Evolutionary conservation across 2,113 vertebrate species (phyloP).

Genomic region (Lontra canadensis): DNA sequence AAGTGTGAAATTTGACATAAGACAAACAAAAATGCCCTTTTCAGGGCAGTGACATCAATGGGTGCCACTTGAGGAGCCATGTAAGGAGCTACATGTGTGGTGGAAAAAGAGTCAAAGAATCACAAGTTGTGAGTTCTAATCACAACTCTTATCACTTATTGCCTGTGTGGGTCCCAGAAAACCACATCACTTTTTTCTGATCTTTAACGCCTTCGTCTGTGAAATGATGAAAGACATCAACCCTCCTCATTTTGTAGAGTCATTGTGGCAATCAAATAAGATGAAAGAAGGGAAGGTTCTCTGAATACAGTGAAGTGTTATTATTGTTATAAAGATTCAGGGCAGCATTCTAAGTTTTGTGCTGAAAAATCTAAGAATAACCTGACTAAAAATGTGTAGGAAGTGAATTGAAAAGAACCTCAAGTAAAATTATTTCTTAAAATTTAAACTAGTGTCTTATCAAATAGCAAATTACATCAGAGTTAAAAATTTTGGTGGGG

Average conservation of each 20-base stretch:
- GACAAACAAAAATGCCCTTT: background rate
- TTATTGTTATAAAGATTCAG: background rate
- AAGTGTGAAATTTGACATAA: background rate
- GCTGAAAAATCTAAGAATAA: conserved; percentile 55
- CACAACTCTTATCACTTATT: background rate
- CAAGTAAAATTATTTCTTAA: conserved; percentile 22
- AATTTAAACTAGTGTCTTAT: conserved; percentile 6
- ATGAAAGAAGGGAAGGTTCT: background rate
- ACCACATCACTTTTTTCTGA: background rate
- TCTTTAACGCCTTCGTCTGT: background rate
- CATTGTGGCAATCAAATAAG: background rate
- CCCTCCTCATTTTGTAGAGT: background rate
- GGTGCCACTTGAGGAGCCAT: background rate
- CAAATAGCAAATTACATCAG: conserved; percentile 33
- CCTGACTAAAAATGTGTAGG: conserved; percentile 25
- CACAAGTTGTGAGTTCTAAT: background rate
- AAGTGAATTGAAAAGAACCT: conserved; percentile 35
- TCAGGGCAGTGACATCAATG: background rate
- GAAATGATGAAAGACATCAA: background rate
- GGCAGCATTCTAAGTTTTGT: conserved; percentile 4
- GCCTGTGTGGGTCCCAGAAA: background rate
- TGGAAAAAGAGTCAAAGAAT: background rate
- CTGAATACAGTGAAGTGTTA: background rate
- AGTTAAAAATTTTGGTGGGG: background rate
- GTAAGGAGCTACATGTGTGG: background rate